Percentiles rank a stretch among this genome's conserved stretches.
These are phyloP conservation scores for Aspidiotus destructor DNA, from an alignment of 2,888 invertebrate genomes.

Conservation along the genomic window DNA sequence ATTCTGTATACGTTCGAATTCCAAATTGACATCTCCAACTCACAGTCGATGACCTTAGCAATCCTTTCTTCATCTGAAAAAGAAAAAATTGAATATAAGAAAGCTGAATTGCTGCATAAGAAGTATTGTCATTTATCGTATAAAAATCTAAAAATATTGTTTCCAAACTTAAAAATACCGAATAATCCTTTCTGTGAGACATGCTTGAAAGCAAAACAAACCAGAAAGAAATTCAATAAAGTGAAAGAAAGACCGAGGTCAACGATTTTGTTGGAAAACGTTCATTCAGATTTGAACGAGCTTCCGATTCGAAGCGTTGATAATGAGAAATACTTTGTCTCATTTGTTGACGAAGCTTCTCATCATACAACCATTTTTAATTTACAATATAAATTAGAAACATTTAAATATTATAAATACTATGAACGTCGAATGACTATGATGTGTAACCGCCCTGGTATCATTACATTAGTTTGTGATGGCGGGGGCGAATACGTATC, in stretches of 20 bases:
- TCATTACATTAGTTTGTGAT: slow-evolving; percentile 37
- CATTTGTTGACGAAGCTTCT: slow-evolving; percentile 40
- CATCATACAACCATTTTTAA: slow-evolving; percentile 38
- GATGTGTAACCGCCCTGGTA: slow-evolving; percentile 39
- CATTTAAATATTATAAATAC: slow-evolving; percentile 37
- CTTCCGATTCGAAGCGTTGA: not conserved
- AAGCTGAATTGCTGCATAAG: not conserved
- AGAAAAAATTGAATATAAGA: not conserved
- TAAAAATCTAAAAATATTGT: not conserved
- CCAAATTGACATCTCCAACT: no score
- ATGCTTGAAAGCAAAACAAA: not conserved
- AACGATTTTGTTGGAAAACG: not conserved
- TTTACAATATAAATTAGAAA: slow-evolving; percentile 39
- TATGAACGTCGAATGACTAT: slow-evolving; percentile 35
- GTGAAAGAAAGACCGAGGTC: not conserved
- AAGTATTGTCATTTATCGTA: not conserved
- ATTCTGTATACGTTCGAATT: no score
- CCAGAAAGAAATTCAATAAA: not conserved
- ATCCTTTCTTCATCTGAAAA: no score
- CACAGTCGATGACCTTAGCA: no score
- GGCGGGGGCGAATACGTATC: slow-evolving; percentile 37
- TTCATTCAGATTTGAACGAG: not conserved
- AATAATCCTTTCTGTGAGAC: not conserved
- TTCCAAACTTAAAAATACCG: not conserved
- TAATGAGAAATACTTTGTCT: slow-evolving; percentile 38